Evolutionary conservation across 2,797 vertebrate genomes (phyloP).

Genomic region (Takifugu ocellatus): DNA sequence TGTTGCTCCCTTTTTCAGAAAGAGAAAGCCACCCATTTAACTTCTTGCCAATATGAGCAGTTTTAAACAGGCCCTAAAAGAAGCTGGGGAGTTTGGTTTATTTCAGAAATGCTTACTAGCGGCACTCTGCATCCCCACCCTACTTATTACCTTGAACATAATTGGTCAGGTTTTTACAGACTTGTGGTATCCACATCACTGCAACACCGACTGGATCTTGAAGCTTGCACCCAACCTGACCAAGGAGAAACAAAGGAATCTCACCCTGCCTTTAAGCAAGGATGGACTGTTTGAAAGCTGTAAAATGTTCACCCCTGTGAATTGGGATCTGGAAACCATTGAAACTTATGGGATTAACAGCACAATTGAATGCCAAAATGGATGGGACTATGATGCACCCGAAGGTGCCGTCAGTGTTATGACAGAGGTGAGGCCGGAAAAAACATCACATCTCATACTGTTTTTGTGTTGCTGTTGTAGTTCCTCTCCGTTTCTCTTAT

Average conservation of each 20-base stretch:
- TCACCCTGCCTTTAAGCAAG: background rate
- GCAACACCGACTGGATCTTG: slow-evolving; percentile 6
- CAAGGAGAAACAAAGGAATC: background rate
- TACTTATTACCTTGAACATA: background rate
- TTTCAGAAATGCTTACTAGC: background rate
- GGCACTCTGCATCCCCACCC: too few relatives aligned
- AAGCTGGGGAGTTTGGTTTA: background rate
- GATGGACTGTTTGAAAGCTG: slow-evolving; percentile 1
- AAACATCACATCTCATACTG: background rate
- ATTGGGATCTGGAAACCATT: slow-evolving; percentile 5
- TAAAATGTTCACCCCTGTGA: slow-evolving; percentile 4
- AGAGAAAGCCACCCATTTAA: too few relatives aligned
- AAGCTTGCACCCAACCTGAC: slow-evolving; percentile 2
- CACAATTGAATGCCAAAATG: background rate
- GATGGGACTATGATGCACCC: slow-evolving; percentile 3
- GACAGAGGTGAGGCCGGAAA: background rate
- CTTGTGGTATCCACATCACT: slow-evolving; percentile 1
- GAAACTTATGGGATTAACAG: slow-evolving; percentile 1
- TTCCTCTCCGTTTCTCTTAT: too few relatives aligned
- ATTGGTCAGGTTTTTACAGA: background rate
- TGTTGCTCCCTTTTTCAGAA: too few relatives aligned
- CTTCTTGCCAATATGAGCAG: background rate
- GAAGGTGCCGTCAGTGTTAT: background rate
- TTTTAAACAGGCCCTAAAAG: background rate
- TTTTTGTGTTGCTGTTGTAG: background rate